phyloP scores from a whole-genome alignment of 2,888 invertebrate genomes.

The Eupithecia dodoneata region DNA sequence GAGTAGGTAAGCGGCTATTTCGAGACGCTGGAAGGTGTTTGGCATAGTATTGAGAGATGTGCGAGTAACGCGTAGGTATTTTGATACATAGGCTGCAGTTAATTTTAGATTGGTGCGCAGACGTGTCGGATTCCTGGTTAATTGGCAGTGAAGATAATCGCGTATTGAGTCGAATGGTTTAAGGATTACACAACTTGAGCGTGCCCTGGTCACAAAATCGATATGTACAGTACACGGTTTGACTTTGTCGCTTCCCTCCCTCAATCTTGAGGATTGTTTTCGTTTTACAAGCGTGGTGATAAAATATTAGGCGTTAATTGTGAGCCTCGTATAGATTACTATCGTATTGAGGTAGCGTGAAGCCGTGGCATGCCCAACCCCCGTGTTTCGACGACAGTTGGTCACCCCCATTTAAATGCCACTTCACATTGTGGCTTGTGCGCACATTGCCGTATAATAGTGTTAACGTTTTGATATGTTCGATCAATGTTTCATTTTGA shows the following conservation, averaged over 20 bases:
- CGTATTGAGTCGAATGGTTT: conserved; percentile 63
- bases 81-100: conserved; percentile 84
- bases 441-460: conserved; percentile 73
- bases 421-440: conserved; percentile 83
- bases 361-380: conserved; percentile 77
- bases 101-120: conserved; percentile 84
- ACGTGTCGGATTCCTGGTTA: conserved; percentile 83
- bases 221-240: conserved; percentile 38
- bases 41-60: conserved; percentile 84
- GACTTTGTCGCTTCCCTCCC: conserved; percentile 32
- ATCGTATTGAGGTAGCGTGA: conserved; percentile 79
- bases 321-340: conserved; percentile 78
- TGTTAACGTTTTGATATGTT: conserved; percentile 69
- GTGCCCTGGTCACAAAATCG: conserved; percentile 32
- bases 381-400: conserved; percentile 80
- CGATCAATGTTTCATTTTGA: conserved; percentile 53
- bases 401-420: conserved; percentile 82
- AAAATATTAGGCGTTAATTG: conserved; percentile 77
- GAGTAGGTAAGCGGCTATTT: conserved; percentile 76
- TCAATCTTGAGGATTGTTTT: conserved; percentile 48
- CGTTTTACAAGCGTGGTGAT: conserved; percentile 63
- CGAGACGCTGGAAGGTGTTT: conserved; percentile 83
- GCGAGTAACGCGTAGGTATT: conserved; percentile 82
- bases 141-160: conserved; percentile 81
- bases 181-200: conserved; percentile 34